Evolutionary conservation across 1,140 invertebrate genomes (phyloP).

Genomic region (Pollicipes pollicipes): DNA sequence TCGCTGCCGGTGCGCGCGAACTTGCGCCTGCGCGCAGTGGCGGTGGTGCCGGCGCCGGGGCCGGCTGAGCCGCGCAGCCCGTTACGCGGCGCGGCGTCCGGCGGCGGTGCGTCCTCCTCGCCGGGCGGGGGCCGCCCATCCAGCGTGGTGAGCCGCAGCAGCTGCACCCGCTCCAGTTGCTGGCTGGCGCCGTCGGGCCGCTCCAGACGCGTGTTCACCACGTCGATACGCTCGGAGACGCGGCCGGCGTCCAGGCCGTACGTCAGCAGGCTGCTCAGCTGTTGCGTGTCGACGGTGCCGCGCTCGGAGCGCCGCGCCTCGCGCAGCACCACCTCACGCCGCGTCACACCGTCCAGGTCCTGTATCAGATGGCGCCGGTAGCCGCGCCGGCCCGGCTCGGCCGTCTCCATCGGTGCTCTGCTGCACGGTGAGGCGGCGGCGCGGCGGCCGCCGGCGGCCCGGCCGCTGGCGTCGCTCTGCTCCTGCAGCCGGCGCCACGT

Average conservation of each 20-base stretch:
- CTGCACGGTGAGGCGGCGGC: not conserved
- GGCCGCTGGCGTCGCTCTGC: not conserved
- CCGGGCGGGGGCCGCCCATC: too few relatives aligned
- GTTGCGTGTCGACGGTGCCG: not conserved
- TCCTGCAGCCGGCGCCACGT: not conserved
- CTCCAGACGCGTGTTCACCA: not conserved
- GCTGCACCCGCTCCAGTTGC: not conserved
- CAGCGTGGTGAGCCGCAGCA: not conserved
- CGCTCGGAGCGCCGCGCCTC: not conserved
- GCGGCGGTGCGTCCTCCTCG: too few relatives aligned
- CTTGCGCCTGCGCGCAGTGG: not conserved
- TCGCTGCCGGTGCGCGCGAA: not conserved
- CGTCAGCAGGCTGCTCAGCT: not conserved
- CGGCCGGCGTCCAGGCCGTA: not conserved
- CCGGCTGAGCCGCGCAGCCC: not conserved
- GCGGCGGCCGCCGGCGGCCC: too few relatives aligned
- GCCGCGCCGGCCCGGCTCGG: not conserved
- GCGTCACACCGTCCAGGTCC: not conserved
- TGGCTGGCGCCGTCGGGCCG: not conserved
- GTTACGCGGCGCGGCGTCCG: too few relatives aligned
- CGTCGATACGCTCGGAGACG: not conserved
- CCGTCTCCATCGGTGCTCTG: not conserved
- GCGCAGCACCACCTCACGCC: not conserved
- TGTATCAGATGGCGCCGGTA: not conserved
- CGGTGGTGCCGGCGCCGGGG: too few relatives aligned